phyloP scores from a whole-genome alignment of 2,797 vertebrate genomes.

The Dryobates pubescens region DNA sequence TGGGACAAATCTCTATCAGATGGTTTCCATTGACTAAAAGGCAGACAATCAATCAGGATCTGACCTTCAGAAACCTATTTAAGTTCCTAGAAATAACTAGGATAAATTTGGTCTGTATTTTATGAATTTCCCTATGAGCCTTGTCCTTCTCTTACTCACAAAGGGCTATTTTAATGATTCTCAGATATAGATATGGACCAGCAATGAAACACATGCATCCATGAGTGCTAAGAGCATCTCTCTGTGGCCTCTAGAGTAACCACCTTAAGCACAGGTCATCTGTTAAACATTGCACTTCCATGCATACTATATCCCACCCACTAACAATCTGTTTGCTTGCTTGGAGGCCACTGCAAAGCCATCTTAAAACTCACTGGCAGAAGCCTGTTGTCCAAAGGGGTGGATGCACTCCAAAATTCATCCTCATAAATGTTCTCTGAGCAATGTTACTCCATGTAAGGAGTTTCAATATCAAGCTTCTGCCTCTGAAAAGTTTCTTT shows the following conservation, averaged over 20 bases:
- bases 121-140: not conserved
- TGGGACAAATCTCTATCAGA: not conserved
- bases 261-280: not conserved
- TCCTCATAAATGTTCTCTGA: too few species aligned
- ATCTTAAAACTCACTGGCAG: too few species aligned
- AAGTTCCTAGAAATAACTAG: not conserved
- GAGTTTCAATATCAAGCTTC: not conserved
- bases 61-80: not conserved
- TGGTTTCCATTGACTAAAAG: not conserved
- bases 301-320: too few species aligned
- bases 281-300: not conserved
- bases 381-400: too few species aligned
- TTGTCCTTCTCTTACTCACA: not conserved
- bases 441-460: too few species aligned
- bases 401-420: too few species aligned
- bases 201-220: not conserved
- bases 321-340: too few species aligned
- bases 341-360: too few species aligned
- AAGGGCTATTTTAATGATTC: not conserved
- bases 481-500: not conserved
- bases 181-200: accelerated
- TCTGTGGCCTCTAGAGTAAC: not conserved
- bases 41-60: not conserved
- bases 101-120: not conserved
- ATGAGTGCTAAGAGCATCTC: not conserved